Conservation (phyloP, 2,888 invertebrate genomes). For the Eupithecia centaureata region DNA sequence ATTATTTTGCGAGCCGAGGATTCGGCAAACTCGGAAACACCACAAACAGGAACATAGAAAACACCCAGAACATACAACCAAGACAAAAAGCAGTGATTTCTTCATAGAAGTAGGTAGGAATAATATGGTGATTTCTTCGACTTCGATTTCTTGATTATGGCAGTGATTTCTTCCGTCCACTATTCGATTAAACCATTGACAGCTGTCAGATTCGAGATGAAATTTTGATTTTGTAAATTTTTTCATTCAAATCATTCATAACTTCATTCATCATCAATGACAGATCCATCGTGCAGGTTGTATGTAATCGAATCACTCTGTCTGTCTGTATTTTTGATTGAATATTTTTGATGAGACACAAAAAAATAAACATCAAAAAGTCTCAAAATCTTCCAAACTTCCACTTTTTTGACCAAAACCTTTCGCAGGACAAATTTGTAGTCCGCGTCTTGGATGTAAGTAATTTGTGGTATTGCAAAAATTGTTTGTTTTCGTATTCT, state of each 20-base stretch:
- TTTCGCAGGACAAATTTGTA: conserved; percentile 25
- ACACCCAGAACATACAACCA: too few species aligned
- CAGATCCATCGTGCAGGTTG: conserved; percentile 34
- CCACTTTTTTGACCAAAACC: conserved; percentile 17
- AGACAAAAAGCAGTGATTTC: too few species aligned
- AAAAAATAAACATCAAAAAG: conserved; percentile 39
- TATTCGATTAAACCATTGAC: conserved; percentile 17
- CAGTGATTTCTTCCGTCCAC: not conserved
- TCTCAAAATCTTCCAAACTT: conserved; percentile 29
- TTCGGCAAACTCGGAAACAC: too few species aligned
- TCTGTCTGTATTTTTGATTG: conserved; percentile 43
- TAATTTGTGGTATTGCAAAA: conserved; percentile 31
- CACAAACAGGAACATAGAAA: too few species aligned
- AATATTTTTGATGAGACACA: conserved; percentile 35
- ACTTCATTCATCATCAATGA: not conserved
- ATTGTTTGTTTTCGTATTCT: conserved; percentile 42
- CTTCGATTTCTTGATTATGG: too few species aligned
- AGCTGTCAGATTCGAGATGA: conserved; percentile 26
- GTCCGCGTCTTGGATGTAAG: conserved; percentile 36
- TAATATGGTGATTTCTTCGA: too few species aligned
- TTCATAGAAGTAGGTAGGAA: too few species aligned
- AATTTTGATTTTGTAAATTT: not conserved
- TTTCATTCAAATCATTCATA: not conserved
- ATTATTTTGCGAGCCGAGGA: too few species aligned
- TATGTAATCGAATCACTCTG: conserved; percentile 34